These are phyloP conservation scores for Ips typographus DNA, from an alignment of 1,140 invertebrate species.

Conservation along the genomic window DNA sequence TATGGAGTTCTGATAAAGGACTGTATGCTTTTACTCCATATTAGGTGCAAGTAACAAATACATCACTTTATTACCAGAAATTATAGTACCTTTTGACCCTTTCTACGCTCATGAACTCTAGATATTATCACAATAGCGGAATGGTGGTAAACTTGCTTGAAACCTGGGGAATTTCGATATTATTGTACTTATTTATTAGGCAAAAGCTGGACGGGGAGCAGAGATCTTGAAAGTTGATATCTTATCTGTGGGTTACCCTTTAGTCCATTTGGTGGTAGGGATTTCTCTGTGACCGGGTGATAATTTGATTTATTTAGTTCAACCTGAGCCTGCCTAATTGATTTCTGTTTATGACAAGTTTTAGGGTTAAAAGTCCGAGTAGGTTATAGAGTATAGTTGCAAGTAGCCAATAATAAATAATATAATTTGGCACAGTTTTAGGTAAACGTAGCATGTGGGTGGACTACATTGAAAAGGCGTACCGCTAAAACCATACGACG, in stretches of 20 bases:
- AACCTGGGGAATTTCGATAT: conserved; percentile 33
- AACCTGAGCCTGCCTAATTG: conserved; percentile 3
- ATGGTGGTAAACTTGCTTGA: conserved; percentile 20
- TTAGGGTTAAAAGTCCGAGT: neutral
- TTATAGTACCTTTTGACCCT: neutral
- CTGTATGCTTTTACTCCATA: too few relatives aligned
- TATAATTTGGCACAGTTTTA: conserved; percentile 42
- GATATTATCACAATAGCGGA: conserved; percentile 19
- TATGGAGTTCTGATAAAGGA: too few relatives aligned
- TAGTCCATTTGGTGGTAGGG: conserved; percentile 30
- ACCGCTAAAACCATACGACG: conserved; percentile 45
- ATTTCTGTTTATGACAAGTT: neutral
- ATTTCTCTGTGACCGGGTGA: conserved; percentile 27
- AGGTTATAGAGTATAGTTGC: neutral
- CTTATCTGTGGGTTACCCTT: conserved; percentile 29
- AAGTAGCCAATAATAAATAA: conserved; percentile 40
- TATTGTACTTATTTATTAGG: conserved; percentile 37
- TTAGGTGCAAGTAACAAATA: neutral
- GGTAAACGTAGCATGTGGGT: conserved; percentile 43
- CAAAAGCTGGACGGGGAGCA: conserved; percentile 31
- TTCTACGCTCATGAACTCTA: conserved; percentile 20
- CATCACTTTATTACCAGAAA: neutral
- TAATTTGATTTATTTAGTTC: conserved; percentile 32
- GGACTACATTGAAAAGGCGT: conserved; percentile 49
- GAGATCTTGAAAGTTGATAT: conserved; percentile 36